These are phyloP conservation scores for Antedon mediterranea DNA, from an alignment of 53 echinoderm and acorn worm genomes.

Conservation along the genomic window DNA sequence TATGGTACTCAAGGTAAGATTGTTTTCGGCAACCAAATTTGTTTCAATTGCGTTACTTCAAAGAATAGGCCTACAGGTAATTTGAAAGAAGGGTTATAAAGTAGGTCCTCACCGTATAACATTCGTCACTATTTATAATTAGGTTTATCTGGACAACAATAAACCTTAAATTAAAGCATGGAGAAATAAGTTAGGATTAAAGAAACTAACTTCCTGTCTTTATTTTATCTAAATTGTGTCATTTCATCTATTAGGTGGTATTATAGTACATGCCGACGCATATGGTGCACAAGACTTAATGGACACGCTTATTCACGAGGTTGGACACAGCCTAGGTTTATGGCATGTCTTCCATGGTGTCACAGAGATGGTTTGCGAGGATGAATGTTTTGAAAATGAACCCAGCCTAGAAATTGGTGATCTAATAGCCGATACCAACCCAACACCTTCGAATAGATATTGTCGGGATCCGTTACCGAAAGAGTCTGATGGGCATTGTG, in stretches of 20 bases:
- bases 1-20: too few species aligned
- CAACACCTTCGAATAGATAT: slow-evolving; percentile 57
- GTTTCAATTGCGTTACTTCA: too few species aligned
- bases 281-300: slow-evolving; percentile 5
- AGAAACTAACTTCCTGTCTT: too few species aligned
- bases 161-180: too few species aligned
- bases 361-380: slow-evolving; percentile 33
- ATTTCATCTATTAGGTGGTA: slow-evolving; percentile 77
- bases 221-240: too few species aligned
- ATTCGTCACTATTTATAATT: too few species aligned
- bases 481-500: background rate
- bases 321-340: slow-evolving; percentile 77
- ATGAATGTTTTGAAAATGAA: slow-evolving; percentile 43
- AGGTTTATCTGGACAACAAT: too few species aligned
- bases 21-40: too few species aligned
- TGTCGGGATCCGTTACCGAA: slow-evolving; percentile 68
- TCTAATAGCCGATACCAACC: slow-evolving; percentile 71
- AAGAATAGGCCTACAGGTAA: slow-evolving; percentile 34
- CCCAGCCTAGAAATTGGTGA: slow-evolving; percentile 59
- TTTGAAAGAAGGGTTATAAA: too few species aligned
- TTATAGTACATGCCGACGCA: slow-evolving; percentile 34
- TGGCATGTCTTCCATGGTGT: slow-evolving; percentile 82
- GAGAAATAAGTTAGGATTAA: too few species aligned
- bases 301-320: slow-evolving; percentile 68
- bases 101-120: too few species aligned